Base-by-base conservation (phyloP, 2,113 vertebrate species). In the Scytalopus superciliaris region DNA sequence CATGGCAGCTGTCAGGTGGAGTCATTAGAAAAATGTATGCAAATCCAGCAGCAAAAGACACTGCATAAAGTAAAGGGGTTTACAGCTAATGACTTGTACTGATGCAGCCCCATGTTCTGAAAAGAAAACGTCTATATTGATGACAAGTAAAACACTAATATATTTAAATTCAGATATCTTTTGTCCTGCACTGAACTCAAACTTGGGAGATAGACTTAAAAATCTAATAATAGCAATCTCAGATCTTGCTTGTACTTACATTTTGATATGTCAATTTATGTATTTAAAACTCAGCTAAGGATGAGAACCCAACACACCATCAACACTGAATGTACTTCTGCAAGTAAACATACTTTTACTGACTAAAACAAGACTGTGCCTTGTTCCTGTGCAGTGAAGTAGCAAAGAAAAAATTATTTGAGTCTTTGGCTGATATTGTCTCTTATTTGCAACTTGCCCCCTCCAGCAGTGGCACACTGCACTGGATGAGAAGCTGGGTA, bases 1-100 rank as follows among this genome's bases (percentile, higher is more conserved):
- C 25, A 50, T 89, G 93, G 92, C 94, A 97, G 93, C 79, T 96
- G 94, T 96, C 89, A 95, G 87, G 89, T 84, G 55, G 66, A 96
- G 49, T 88, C 55, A 63, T 94, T 73, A 91, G 82, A 37, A 82
- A 84, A 93, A 88, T 69, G 16, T 56, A 96, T 89, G 92, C 81
- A 96, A 96, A 97, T 91, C 94, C 92, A 85, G 50, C 47, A 93
- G 87, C 63, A 83, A 91, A 92, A 86, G 83, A 93, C 14, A 25
- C 80, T 95, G 74, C 91, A 90, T 69, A 91, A 95, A 94, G 69
- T 73, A 74, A 68, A 69, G 62, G n/a, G 52, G 22, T 95, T 86
- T 90, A 63, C n/a, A 75, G 74, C 23, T 95, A 95, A 96, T 89
- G 49, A 70, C 56, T 95, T 84, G 52, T 77, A 67, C 57, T 83